phyloP scores from a whole-genome alignment of 2,888 invertebrate genomes.

The Pterostichus niger region DNA sequence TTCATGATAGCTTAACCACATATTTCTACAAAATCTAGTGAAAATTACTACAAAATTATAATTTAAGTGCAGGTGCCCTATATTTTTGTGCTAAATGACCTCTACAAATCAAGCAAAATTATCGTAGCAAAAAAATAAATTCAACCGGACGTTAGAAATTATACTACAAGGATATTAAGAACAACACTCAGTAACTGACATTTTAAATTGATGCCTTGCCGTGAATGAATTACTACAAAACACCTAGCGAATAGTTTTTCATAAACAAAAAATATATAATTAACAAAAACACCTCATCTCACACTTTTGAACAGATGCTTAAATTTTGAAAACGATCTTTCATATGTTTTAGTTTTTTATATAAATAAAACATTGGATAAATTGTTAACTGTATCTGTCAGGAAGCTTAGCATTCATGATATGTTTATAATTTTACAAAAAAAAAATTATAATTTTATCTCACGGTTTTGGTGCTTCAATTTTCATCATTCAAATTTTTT shows the following conservation, averaged over 20 bases:
- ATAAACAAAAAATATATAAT: slow-evolving; percentile 3
- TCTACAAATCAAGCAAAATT: slow-evolving; percentile 43
- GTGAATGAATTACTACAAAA: slow-evolving; percentile 47
- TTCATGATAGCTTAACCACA: not conserved
- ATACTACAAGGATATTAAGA: slow-evolving; percentile 42
- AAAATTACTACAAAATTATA: slow-evolving; percentile 11
- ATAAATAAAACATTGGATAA: not conserved
- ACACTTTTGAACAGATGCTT: not conserved
- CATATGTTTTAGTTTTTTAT: not conserved
- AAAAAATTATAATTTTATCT: no score
- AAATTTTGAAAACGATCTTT: slow-evolving; percentile 5
- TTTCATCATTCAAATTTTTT: no score
- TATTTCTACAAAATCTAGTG: not conserved
- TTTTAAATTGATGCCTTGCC: slow-evolving; percentile 48
- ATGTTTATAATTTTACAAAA: not conserved
- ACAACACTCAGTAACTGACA: slow-evolving; percentile 43
- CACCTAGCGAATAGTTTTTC: slow-evolving; percentile 9
- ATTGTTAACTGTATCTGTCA: not conserved
- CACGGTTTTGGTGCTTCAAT: no score
- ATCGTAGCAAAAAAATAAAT: slow-evolving; percentile 25
- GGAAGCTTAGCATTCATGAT: not conserved
- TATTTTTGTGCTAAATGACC: slow-evolving; percentile 28
- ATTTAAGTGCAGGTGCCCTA: slow-evolving; percentile 7
- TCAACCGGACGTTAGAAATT: slow-evolving; percentile 49
- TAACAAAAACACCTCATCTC: slow-evolving; percentile 10